Conservation (phyloP, 2,113 vertebrate species). For the Macrotis lagotis region DNA sequence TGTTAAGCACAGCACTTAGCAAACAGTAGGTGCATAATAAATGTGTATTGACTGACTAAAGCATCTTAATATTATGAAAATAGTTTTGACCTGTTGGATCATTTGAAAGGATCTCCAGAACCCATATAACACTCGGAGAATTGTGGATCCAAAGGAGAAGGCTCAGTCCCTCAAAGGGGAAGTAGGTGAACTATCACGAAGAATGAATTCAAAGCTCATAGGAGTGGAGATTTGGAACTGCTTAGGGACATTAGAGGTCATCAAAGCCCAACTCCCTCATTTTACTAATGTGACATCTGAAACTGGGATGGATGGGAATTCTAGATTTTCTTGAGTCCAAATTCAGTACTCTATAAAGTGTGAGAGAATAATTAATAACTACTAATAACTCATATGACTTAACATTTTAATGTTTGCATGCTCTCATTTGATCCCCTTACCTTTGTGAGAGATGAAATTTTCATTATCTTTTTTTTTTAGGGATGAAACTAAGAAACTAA, state of each 20-base stretch:
- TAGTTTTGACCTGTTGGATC: too few relatives aligned
- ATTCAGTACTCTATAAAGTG: background rate
- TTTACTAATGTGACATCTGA: background rate
- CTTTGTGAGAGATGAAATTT: background rate
- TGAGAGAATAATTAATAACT: background rate
- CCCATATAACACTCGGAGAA: too few relatives aligned
- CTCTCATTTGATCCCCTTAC: background rate
- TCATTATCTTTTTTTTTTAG: background rate
- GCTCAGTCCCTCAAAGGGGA: background rate
- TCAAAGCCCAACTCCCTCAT: background rate
- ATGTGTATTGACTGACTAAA: too few relatives aligned
- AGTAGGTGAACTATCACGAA: background rate
- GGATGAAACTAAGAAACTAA: background rate
- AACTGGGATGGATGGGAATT: background rate
- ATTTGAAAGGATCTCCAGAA: too few relatives aligned
- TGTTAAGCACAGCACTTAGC: too few relatives aligned
- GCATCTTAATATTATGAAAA: too few relatives aligned
- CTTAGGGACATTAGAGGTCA: background rate
- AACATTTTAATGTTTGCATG: background rate
- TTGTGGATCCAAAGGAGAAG: background rate
- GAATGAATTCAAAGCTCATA: too few relatives aligned
- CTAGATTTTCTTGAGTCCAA: background rate
- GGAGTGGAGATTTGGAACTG: too few relatives aligned
- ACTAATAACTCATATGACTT: background rate
- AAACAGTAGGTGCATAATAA: too few relatives aligned